Evolutionary conservation across 2,888 invertebrate genomes (phyloP).

Genomic region (Plagiodera versicolora): DNA sequence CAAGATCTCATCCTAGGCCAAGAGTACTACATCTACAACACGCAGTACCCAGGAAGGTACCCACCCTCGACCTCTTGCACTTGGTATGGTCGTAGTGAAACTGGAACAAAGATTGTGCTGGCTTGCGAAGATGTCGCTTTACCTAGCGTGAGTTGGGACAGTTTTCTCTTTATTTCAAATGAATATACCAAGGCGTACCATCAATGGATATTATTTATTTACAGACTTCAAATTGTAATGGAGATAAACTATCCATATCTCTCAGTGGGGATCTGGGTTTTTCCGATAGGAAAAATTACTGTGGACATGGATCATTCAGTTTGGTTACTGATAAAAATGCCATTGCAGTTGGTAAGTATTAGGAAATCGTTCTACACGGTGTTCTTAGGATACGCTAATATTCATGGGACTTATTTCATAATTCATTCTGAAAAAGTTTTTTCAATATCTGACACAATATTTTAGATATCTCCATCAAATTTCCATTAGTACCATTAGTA

Average conservation of each 20-base stretch:
- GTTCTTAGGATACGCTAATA: too few species aligned
- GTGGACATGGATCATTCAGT: constrained; percentile 56
- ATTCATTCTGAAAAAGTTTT: too few species aligned
- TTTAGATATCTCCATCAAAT: too few species aligned
- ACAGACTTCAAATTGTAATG: constrained; percentile 56
- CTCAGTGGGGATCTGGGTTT: constrained; percentile 56
- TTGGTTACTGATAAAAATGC: constrained; percentile 42
- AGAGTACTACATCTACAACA: constrained; percentile 56
- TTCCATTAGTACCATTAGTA: too few species aligned
- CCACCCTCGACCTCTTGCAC: constrained; percentile 52
- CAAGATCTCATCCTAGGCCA: constrained; percentile 51
- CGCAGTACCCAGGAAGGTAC: constrained; percentile 58
- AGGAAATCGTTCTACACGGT: too few species aligned
- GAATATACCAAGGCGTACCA: too few species aligned
- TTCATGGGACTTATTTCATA: too few species aligned
- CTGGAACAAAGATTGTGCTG: constrained; percentile 55
- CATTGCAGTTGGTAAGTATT: constrained; percentile 44
- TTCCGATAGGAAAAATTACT: constrained; percentile 57
- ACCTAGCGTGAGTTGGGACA: constrained; percentile 49
- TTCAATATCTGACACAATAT: too few species aligned
- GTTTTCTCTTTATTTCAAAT: too few species aligned
- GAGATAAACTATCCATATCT: constrained; percentile 59
- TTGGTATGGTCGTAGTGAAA: constrained; percentile 57
- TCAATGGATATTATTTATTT: constrained; percentile 19
- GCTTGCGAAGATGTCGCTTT: constrained; percentile 56